These are phyloP conservation scores for Melanerpes formicivorus DNA, from an alignment of 2,113 vertebrate species.

Conservation along the genomic window DNA sequence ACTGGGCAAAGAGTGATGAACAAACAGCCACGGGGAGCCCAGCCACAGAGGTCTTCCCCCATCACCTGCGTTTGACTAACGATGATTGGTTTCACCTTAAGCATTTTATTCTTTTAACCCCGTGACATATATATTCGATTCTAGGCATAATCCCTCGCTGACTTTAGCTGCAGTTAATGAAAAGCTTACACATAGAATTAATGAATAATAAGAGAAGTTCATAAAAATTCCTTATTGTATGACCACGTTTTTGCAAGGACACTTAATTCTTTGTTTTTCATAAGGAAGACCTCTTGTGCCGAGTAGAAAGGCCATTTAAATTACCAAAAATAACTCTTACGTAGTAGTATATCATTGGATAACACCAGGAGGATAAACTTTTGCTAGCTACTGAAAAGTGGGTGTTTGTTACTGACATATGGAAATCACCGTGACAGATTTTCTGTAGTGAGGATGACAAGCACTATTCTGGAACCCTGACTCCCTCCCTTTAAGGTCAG, in stretches of 20 bases:
- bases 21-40: too few relatives aligned
- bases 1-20: background rate
- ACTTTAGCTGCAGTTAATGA: background rate
- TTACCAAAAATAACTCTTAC: accelerated
- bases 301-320: background rate
- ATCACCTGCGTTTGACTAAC: accelerated
- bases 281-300: background rate
- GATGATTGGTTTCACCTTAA: accelerated
- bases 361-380: background rate
- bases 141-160: background rate
- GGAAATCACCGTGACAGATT: background rate
- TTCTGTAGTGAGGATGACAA: accelerated
- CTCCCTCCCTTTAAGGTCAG: background rate
- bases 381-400: background rate
- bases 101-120: background rate
- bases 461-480: background rate
- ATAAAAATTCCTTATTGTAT: background rate
- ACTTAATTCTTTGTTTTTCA: background rate
- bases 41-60: accelerated
- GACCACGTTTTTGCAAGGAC: background rate
- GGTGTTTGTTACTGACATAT: background rate
- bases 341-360: background rate
- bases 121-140: accelerated
- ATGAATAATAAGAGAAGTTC: background rate
- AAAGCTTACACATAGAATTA: background rate